phyloP scores from a whole-genome alignment of 2,888 invertebrate species.

The Himalopsyche japonica region DNA sequence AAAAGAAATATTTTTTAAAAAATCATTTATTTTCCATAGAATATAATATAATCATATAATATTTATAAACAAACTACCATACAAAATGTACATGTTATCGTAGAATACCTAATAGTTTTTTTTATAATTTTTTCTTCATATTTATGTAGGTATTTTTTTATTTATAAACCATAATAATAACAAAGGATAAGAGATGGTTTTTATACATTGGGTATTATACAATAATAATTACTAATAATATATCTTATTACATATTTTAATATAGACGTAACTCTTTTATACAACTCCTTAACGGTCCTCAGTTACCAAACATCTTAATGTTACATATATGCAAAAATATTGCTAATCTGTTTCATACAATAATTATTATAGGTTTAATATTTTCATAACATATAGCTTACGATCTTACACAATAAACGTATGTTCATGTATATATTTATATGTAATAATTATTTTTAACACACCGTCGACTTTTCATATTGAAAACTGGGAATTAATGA shows the following conservation, averaged over 20 bases:
- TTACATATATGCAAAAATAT: conserved; percentile 54
- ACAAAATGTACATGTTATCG: conserved; percentile 72
- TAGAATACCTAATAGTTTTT: conserved; percentile 62
- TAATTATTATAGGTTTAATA: conserved; percentile 29
- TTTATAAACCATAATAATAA: conserved; percentile 46
- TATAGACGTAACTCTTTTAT: conserved; percentile 34
- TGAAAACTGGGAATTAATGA: conserved; percentile 10
- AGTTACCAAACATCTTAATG: conserved; percentile 20
- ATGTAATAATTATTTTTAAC: conserved; percentile 17
- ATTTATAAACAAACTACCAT: conserved; percentile 76
- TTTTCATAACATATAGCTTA: conserved; percentile 30
- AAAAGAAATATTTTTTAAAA: conserved; percentile 52
- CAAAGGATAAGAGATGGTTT: conserved; percentile 31
- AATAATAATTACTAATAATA: conserved; percentile 28
- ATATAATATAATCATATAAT: conserved; percentile 65
- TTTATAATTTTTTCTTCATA: conserved; percentile 56
- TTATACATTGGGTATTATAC: conserved; percentile 21
- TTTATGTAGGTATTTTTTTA: conserved; percentile 47
- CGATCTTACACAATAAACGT: conserved; percentile 29
- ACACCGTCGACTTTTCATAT: conserved; percentile 14
- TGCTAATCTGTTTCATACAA: conserved; percentile 45
- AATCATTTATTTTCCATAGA: conserved; percentile 67
- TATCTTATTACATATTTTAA: conserved; percentile 25
- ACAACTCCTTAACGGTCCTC: conserved; percentile 20
- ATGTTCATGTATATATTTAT: conserved; percentile 33